A percentile compares a stretch with the other conserved stretches of the same genome.
Conservation (phyloP, 1,140 invertebrate genomes). For the Chironomus striatipennis region DNA sequence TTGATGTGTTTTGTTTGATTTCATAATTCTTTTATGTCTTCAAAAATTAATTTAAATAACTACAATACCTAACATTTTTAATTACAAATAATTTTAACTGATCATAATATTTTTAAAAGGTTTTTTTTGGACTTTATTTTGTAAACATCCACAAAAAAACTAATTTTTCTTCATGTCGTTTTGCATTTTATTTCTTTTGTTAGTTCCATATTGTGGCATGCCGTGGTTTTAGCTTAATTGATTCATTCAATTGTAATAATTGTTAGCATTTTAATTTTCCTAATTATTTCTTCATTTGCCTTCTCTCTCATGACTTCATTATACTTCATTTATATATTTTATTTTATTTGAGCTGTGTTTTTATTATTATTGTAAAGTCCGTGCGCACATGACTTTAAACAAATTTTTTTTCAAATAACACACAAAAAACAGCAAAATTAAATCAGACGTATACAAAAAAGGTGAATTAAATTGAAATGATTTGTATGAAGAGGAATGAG, state of each 20-base stretch:
- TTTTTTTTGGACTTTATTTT: background rate
- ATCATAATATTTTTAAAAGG: no score
- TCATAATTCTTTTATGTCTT: background rate
- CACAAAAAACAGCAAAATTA: no score
- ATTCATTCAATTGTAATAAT: background rate
- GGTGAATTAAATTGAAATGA: no score
- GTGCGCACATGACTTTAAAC: no score
- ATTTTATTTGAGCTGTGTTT: background rate
- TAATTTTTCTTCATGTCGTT: no score
- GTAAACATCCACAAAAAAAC: background rate
- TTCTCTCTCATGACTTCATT: background rate
- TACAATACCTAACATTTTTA: no score
- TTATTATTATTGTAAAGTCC: no score
- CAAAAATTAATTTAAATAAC: no score
- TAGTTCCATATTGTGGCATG: background rate
- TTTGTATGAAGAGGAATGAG: no score
- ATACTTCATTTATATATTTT: background rate
- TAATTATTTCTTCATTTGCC: background rate
- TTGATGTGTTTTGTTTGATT: background rate
- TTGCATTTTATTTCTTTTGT: background rate
- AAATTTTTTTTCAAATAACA: no score
- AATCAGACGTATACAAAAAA: no score
- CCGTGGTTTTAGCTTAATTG: background rate
- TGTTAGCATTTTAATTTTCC: background rate
- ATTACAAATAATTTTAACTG: no score